Base-by-base conservation (phyloP, 2,113 vertebrate genomes). In the Oostethus manadensis region DNA sequence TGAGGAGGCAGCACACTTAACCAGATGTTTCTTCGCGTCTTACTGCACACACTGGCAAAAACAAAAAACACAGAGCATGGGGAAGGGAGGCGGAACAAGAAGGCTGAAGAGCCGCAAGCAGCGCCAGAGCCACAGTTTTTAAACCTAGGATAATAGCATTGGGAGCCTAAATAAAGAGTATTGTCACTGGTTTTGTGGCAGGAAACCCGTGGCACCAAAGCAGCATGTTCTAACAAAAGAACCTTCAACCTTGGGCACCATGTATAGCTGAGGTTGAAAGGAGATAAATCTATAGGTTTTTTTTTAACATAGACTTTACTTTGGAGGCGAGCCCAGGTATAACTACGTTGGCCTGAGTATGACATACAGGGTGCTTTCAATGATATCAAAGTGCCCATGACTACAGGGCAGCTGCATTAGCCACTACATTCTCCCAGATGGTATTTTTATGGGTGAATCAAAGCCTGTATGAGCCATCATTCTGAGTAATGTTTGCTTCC, bases 301-400 rank as follows among this genome's bases (percentile, higher is more conserved):
- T 35, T 40, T n/a, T n/a, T n/a, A n/a, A 14, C 6, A 20, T 35
- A 54, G 29, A 38, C 53, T 55, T 40, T 18, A 54, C 13, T 14
- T 55, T 55, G 53, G 53, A 55, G 18, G 13, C 40, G n/a, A 40
- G 53, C 53, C 35, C 11, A 20, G n/a, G 35, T 21, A 55, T 21
- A 40, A 8, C 11, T 40, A 55, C 53, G 40, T 13, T 20, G n/a
- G 33, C 1, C 18, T 9, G 10, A 0, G 9, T 38, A 38, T 35
- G 51, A 10, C 38, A 40, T 40, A 14, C 38, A 40, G 38, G 38
- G 26, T 49, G 26, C 38, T 11, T 40, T 40, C 38, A 40, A 40
- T 40, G 38, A 40, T 13, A 13, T 11, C 10, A 40, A 35, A 18
- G 17, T 33, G 35, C 18, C 38, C 53, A 18, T 15, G 53, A 40